These are phyloP conservation scores for Vireo altiloquus DNA, from an alignment of 2,113 vertebrate species.

Conservation along the genomic window DNA sequence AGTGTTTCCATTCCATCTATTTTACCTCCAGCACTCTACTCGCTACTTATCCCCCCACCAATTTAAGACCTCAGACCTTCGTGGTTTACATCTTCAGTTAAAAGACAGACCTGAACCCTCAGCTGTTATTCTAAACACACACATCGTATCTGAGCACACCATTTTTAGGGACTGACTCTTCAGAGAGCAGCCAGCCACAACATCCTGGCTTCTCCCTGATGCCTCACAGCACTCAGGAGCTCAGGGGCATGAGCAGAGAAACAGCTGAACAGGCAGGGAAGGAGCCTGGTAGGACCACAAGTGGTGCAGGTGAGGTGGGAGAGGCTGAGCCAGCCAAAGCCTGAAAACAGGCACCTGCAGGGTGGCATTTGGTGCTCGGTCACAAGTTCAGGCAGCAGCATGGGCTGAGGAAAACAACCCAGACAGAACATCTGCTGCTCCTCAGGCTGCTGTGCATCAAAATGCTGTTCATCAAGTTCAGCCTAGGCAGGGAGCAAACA, in stretches of 20 bases:
- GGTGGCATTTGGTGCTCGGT: background rate
- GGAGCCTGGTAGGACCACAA: background rate
- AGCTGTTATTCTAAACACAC: background rate
- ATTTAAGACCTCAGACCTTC: background rate
- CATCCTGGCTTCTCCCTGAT: background rate
- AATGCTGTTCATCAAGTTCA: background rate
- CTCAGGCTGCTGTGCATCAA: background rate
- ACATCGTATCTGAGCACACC: background rate
- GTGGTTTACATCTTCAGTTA: background rate
- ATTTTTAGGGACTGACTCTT: background rate
- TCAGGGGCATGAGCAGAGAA: background rate
- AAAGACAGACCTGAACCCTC: background rate
- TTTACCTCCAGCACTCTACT: background rate
- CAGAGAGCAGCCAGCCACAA: background rate
- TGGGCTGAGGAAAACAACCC: constrained; percentile 1
- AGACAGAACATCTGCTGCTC: constrained; percentile 21
- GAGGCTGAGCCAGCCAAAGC: background rate
- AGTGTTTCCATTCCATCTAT: background rate
- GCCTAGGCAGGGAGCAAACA: constrained; percentile 1
- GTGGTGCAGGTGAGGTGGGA: background rate
- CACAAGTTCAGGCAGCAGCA: constrained; percentile 11
- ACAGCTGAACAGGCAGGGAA: background rate
- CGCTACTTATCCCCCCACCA: background rate
- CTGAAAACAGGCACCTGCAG: background rate
- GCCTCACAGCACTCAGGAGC: background rate